phyloP scores from a whole-genome alignment of 1,140 invertebrate species.

The Lucilia sericata region DNA sequence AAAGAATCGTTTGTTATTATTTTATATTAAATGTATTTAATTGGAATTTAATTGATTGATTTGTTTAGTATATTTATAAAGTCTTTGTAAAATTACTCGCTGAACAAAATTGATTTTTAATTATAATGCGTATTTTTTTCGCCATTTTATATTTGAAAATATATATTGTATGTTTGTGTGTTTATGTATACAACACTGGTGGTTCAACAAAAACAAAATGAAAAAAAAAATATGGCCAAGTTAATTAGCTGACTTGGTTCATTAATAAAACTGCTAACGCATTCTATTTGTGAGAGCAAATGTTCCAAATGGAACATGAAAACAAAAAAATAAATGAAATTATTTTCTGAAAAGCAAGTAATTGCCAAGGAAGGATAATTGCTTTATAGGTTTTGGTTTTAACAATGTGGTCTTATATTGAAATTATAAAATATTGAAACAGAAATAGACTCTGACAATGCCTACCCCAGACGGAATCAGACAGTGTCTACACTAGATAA shows the following conservation, averaged over 20 bases:
- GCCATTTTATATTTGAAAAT: background rate
- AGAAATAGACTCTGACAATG: too few relatives aligned
- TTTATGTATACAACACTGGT: background rate
- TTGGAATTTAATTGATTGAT: constrained; percentile 5
- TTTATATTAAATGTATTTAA: background rate
- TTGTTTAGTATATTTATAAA: background rate
- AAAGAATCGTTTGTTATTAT: too few relatives aligned
- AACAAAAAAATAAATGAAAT: background rate
- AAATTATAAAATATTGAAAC: too few relatives aligned
- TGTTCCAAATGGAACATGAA: background rate
- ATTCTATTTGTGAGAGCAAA: background rate
- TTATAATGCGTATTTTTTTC: background rate
- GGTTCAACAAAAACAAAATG: too few relatives aligned
- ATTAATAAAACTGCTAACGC: constrained; percentile 10
- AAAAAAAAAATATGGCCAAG: background rate
- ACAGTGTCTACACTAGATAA: too few relatives aligned
- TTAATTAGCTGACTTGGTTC: constrained; percentile 12
- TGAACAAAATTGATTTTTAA: background rate
- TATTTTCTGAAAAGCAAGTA: background rate
- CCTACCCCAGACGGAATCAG: too few relatives aligned
- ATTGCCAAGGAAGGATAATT: background rate
- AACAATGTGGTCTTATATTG: too few relatives aligned
- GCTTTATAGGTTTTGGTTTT: background rate
- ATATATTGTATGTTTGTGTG: background rate
- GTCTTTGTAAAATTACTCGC: background rate